phyloP scores from a whole-genome alignment of 2,797 vertebrate genomes.

The Adelosebastes latens region DNA sequence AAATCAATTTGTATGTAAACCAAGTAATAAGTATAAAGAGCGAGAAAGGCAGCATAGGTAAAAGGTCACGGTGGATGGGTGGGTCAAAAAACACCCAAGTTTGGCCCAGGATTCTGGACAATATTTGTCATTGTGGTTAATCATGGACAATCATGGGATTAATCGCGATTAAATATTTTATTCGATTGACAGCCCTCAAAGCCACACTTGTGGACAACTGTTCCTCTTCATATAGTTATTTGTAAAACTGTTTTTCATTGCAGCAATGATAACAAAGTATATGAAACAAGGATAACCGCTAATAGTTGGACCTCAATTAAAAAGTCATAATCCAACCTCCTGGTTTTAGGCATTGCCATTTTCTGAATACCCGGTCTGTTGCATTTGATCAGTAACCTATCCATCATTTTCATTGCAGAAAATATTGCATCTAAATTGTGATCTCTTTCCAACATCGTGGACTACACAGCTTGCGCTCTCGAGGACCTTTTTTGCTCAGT shows the following conservation, averaged over 20 bases:
- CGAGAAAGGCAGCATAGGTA: no score
- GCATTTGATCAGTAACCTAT: conserved; percentile 46
- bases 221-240: background rate
- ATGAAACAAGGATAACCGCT: background rate
- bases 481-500: conserved; percentile 66
- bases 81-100: no score
- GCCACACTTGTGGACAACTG: background rate
- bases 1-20: no score
- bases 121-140: no score
- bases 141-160: no score
- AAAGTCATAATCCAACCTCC: background rate
- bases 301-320: conserved; percentile 1
- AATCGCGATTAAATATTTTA: no score
- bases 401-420: conserved; percentile 50
- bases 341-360: conserved; percentile 26
- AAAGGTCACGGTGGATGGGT: no score
- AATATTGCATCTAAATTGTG: conserved; percentile 76
- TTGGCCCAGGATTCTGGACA: no score
- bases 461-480: conserved; percentile 54
- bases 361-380: conserved; percentile 8
- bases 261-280: background rate
- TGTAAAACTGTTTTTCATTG: background rate
- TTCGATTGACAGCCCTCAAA: background rate
- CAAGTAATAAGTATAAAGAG: no score
- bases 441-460: conserved; percentile 64